Evolutionary conservation across 2,888 invertebrate species (phyloP).

Genomic region (Biston stratarius): DNA sequence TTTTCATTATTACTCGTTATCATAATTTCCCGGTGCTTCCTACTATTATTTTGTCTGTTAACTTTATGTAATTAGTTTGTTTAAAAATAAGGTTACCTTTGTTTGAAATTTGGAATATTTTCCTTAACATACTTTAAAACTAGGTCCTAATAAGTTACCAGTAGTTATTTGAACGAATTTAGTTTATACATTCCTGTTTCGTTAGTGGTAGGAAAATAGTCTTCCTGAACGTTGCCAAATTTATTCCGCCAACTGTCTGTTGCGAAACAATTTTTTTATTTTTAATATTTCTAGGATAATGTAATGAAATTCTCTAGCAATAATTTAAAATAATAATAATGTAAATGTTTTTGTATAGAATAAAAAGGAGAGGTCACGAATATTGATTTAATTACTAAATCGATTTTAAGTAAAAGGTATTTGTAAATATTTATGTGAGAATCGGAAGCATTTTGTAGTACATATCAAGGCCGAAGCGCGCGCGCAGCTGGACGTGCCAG

Average conservation of each 20-base stretch:
- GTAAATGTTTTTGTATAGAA: constrained; percentile 86
- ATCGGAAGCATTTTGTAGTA: constrained; percentile 58
- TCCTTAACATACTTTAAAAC: constrained; percentile 58
- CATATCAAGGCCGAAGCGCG: constrained; percentile 67
- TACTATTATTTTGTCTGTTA: constrained; percentile 82
- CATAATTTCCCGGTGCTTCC: constrained; percentile 82
- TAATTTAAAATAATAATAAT: constrained; percentile 77
- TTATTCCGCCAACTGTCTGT: constrained; percentile 82
- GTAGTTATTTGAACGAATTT: constrained; percentile 83
- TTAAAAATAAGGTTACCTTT: constrained; percentile 77
- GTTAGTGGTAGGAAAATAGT: constrained; percentile 85
- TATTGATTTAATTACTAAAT: constrained; percentile 70
- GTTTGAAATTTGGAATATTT: constrained; percentile 68
- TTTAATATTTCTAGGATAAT: constrained; percentile 78
- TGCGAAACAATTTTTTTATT: constrained; percentile 77
- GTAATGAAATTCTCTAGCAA: constrained; percentile 84
- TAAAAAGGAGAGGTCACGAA: constrained; percentile 67
- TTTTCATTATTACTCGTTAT: constrained; percentile 59
- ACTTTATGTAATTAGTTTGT: constrained; percentile 59
- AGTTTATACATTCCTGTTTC: constrained; percentile 84
- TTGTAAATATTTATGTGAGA: constrained; percentile 71
- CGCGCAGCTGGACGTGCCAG: constrained; percentile 52
- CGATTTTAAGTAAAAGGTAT: constrained; percentile 59
- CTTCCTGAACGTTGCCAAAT: constrained; percentile 86
- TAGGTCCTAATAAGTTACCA: constrained; percentile 82